Evolutionary conservation across 2,113 vertebrate species (phyloP), one percentile per base, ranked within the genome.

Genomic region (Caloenas nicobarica): DNA sequence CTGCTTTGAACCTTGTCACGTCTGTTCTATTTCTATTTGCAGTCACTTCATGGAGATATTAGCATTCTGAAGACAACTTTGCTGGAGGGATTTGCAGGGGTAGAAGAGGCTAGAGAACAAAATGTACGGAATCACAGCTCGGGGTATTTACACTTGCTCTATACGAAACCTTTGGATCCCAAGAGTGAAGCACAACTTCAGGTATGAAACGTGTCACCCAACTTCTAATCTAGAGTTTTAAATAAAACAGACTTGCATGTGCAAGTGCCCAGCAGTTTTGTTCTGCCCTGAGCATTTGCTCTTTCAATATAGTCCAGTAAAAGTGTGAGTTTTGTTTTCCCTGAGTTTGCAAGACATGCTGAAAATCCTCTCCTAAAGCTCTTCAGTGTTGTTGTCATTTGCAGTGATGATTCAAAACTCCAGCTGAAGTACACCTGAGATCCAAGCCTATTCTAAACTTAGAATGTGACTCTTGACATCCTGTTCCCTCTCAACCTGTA

Each of bases 1-100:
- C 28, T 60, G 7, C 36, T 62, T 58, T 56, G 42, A 79, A 53
- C 81, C 34, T 25, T 50, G 23, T 50, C 34, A 33, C 36, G 6
- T 86, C 68, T 78, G 60, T 69, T 33, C 34, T 81, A 11, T 89
- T 92, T 84, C 57, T 82, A 6, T 91, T 92, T 91, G 18, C 95
- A 99, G 99, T 99, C 99, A 36, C 98, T 99, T 40, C 99, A 99
- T 5, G 98, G 98, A 60, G 99, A 99, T 95, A 99, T 99, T 66
- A 98, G 99, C 62, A 97, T 97, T 26, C 96, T 99, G 96, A 99
- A 99, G 97, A 99, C 98, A 33, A 98, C 98, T 13, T 91, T 99
- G 64, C 97, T 99, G 88, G 99, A 99, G 95, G 99, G 99, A 17
- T 99, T 99, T 95, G 99, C 99, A 14, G 99, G 98, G 16, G 98